Evolutionary conservation across 2,888 invertebrate genomes (phyloP).

Genomic region (Athrips mouffetella): DNA sequence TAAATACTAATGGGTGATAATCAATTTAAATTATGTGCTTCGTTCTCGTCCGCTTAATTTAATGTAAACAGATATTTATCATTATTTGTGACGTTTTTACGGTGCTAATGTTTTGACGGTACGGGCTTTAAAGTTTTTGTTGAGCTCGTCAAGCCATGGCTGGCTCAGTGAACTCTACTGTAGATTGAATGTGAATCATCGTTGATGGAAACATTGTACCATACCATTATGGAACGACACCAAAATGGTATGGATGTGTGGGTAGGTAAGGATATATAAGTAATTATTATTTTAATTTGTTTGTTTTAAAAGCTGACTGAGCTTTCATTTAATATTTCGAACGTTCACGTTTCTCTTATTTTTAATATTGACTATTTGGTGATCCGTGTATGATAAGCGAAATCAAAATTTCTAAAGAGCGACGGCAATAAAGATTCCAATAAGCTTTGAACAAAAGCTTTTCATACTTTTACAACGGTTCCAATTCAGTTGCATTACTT

Average conservation of each 20-base stretch:
- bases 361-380: background rate
- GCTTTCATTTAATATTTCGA: background rate
- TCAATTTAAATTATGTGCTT: constrained; percentile 70
- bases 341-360: background rate
- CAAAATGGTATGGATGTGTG: constrained; percentile 80
- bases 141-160: constrained; percentile 42
- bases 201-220: constrained; percentile 50
- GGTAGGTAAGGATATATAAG: constrained; percentile 74
- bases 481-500: no score
- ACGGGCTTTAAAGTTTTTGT: constrained; percentile 49
- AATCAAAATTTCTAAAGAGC: no score
- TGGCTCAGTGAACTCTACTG: constrained; percentile 38
- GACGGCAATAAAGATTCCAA: no score
- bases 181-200: constrained; percentile 36
- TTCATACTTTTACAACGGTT: no score
- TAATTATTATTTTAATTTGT: constrained; percentile 20
- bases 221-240: constrained; percentile 78
- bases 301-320: background rate
- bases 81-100: constrained; percentile 63
- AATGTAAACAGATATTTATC: constrained; percentile 73
- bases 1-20: constrained; percentile 72
- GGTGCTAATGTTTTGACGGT: constrained; percentile 46
- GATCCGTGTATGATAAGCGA: no score
- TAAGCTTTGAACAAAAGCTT: no score
- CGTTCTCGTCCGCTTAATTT: constrained; percentile 64